Base-by-base conservation (phyloP, 2,888 invertebrate species). In the Eilema caniola region DNA sequence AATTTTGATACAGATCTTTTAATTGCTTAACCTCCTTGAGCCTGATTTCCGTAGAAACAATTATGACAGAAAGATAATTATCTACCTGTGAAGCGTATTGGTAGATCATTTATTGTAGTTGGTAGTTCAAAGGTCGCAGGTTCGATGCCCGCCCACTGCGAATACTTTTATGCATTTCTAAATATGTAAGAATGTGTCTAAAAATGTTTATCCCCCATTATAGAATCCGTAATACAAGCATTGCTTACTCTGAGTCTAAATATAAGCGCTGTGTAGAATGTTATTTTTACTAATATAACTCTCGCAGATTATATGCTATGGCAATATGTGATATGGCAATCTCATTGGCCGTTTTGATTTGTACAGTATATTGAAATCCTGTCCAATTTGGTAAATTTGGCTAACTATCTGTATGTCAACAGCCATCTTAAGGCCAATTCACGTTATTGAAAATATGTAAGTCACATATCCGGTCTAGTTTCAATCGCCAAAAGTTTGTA, bases 21-120 rank as follows among this genome's bases (percentile, higher is more conserved):
- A 74, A 81, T 79, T 74, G 74, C 72, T 69, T 62, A 79, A 72
- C 82, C 83, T 84, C 78, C 78, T 80, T 20, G 57, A n/a, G 5
- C 7, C 41, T 41, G 25, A 4, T 25, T 59, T 56, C 53, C 53
- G 53, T 53, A 10, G 20, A 53, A 53, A 53, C n/a, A 20, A 53
- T 53, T 53, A 53, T 53, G 53, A 53, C 20, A 7, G 20, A n/a
- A 53, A 53, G 53, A 20, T 20, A 53, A 53, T 20, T 20, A 20
- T 47, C 20, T 41, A 41, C 4, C 41, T 16, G 14, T 16, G 41
- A 41, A 1, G 33, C 33, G 12, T 37, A 37, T 37, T 5, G 33
- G 33, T 37, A 12, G 12, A 41, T 16, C 41, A 16, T 16, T 41
- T 41, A n/a, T n/a, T n/a, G n/a, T n/a, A 1, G 41, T 16, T 41